Conservation (phyloP, 2,888 invertebrate species). For the Dromius quadrimaculatus region DNA sequence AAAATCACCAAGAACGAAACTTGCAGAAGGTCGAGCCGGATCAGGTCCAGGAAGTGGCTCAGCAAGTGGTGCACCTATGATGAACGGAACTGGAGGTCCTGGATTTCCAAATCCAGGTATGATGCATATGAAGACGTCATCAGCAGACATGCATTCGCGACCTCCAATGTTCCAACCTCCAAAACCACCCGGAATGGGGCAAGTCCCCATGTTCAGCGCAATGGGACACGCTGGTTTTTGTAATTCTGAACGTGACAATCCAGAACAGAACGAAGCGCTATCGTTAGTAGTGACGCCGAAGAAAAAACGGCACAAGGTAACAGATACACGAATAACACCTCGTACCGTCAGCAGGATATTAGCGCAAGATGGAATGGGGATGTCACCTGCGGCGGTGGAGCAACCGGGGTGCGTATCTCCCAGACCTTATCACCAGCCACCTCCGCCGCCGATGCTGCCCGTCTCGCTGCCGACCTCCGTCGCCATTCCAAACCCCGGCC, state of each 20-base stretch:
- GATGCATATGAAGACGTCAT: constrained; percentile 67
- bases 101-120: constrained; percentile 69
- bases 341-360: constrained; percentile 89
- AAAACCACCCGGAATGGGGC: constrained; percentile 75
- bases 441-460: constrained; percentile 85
- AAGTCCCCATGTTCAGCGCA: constrained; percentile 76
- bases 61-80: constrained; percentile 60
- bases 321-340: constrained; percentile 92
- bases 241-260: constrained; percentile 74
- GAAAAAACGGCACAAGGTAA: constrained; percentile 97
- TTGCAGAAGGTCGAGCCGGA: constrained; percentile 71
- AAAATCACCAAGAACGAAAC: constrained; percentile 85
- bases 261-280: constrained; percentile 93
- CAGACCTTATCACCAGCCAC: constrained; percentile 74
- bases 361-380: constrained; percentile 83
- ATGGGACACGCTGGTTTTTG: constrained; percentile 71
- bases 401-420: constrained; percentile 75
- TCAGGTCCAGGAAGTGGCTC: constrained; percentile 68
- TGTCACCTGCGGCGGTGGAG: constrained; percentile 75
- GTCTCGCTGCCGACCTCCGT: constrained; percentile 94
- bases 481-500: constrained; percentile 95
- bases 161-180: constrained; percentile 88
- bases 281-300: constrained; percentile 95
- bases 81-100: constrained; percentile 58
- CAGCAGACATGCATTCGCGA: constrained; percentile 72